A percentile compares a stretch with the other conserved stretches of the same genome.
These are phyloP conservation scores for Ochropleura leucogaster DNA, from an alignment of 2,888 invertebrate species.

Conservation along the genomic window DNA sequence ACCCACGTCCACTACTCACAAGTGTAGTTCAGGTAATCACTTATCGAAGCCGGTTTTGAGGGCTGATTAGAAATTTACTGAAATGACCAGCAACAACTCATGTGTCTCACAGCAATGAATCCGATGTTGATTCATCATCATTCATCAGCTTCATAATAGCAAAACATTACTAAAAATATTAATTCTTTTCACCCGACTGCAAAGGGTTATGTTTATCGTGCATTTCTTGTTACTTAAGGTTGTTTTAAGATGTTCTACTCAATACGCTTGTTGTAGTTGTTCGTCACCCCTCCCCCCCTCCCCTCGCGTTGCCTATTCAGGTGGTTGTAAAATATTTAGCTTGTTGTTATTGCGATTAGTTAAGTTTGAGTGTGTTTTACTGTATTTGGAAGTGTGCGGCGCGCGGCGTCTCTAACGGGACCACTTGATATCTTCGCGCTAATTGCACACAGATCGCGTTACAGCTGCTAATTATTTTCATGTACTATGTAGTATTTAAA, in stretches of 20 bases:
- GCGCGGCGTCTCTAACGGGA: conserved; percentile 27
- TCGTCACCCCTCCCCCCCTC: not conserved
- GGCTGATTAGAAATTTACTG: not conserved
- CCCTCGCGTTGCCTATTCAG: too few relatives aligned
- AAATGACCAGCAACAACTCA: not conserved
- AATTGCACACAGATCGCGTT: conserved; percentile 30
- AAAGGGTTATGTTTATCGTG: too few relatives aligned
- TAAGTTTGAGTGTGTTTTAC: not conserved
- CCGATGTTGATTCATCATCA: too few relatives aligned
- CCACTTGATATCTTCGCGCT: conserved; percentile 26
- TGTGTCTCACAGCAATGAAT: not conserved
- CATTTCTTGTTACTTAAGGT: not conserved
- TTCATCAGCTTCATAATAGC: not conserved
- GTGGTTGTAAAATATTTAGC: not conserved
- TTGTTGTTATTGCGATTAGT: not conserved
- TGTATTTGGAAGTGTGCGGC: not conserved
- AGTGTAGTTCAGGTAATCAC: not conserved
- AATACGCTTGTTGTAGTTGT: not conserved
- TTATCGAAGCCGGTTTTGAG: not conserved
- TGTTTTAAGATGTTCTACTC: not conserved
- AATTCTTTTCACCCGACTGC: too few relatives aligned
- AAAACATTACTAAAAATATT: too few relatives aligned
- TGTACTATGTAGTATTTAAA: conserved; percentile 5
- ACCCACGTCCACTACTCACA: not conserved
- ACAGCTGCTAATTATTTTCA: conserved; percentile 33